These are phyloP conservation scores for Xestia rhomboidea DNA, from an alignment of 2,888 invertebrate species.

Conservation along the genomic window DNA sequence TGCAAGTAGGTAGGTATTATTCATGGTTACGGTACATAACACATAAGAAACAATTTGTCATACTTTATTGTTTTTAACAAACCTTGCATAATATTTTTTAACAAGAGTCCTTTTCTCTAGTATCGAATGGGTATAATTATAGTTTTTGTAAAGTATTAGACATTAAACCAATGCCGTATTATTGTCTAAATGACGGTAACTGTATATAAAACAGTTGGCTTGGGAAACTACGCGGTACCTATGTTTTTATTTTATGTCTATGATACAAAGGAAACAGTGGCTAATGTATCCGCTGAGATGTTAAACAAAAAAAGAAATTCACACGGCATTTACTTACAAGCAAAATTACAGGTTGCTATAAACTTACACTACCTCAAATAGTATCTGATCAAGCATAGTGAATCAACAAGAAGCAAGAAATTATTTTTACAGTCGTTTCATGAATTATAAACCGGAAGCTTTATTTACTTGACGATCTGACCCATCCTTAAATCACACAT, in stretches of 20 bases:
- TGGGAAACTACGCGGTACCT: slow-evolving; percentile 43
- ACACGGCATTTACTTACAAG: slow-evolving; percentile 31
- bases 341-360: slow-evolving; percentile 8
- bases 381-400: background rate
- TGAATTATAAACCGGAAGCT: background rate
- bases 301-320: slow-evolving; percentile 46
- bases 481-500: slow-evolving; percentile 14
- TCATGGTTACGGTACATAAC: slow-evolving; percentile 39
- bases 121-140: background rate
- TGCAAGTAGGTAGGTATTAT: slow-evolving; percentile 43
- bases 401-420: background rate
- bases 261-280: slow-evolving; percentile 50
- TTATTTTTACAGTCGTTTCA: background rate
- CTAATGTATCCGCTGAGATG: slow-evolving; percentile 3
- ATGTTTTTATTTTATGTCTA: slow-evolving; percentile 29
- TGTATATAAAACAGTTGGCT: slow-evolving; percentile 33
- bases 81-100: slow-evolving; percentile 44
- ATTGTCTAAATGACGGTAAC: slow-evolving; percentile 38
- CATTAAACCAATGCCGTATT: slow-evolving; percentile 36
- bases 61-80: slow-evolving; percentile 53
- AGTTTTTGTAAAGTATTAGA: slow-evolving; percentile 31
- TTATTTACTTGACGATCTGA: background rate
- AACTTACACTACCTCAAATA: slow-evolving; percentile 6
- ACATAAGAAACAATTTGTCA: slow-evolving; percentile 48
- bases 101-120: slow-evolving; percentile 19